phyloP scores from a whole-genome alignment of 2,888 invertebrate genomes.

The Caenorhabditis becei region DNA sequence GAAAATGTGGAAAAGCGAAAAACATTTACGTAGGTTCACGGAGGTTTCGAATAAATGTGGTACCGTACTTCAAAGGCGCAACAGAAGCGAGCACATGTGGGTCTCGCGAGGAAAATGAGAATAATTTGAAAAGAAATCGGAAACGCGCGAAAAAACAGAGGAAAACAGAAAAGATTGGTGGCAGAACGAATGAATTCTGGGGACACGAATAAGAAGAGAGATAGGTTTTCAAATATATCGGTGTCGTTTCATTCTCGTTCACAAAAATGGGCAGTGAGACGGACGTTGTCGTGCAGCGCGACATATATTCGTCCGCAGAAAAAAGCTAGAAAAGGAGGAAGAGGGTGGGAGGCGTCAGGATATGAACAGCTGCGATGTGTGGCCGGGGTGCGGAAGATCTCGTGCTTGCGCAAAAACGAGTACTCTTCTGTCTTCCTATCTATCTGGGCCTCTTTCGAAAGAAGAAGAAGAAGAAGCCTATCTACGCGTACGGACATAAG shows the following conservation, averaged over 20 bases:
- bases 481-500: constrained; percentile 26
- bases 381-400: constrained; percentile 22
- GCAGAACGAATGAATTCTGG: background rate
- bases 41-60: too few species aligned
- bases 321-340: constrained; percentile 19
- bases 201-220: background rate
- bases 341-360: constrained; percentile 17
- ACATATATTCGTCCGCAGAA: background rate
- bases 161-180: constrained; percentile 12
- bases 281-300: background rate
- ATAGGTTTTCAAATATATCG: constrained; percentile 23
- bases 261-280: background rate
- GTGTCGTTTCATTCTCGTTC: constrained; percentile 16
- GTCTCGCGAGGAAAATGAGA: background rate
- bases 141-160: background rate
- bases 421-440: constrained; percentile 48
- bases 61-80: too few species aligned
- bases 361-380: constrained; percentile 46
- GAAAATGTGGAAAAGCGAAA: background rate
- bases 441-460: constrained; percentile 29
- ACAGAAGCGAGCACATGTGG: background rate
- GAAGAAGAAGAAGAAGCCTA: too few species aligned
- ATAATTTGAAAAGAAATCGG: too few species aligned
- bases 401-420: constrained; percentile 55
- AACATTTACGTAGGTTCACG: too few species aligned